Conservation (phyloP, 2,797 vertebrate species). For the Cyclura pinguis region DNA sequence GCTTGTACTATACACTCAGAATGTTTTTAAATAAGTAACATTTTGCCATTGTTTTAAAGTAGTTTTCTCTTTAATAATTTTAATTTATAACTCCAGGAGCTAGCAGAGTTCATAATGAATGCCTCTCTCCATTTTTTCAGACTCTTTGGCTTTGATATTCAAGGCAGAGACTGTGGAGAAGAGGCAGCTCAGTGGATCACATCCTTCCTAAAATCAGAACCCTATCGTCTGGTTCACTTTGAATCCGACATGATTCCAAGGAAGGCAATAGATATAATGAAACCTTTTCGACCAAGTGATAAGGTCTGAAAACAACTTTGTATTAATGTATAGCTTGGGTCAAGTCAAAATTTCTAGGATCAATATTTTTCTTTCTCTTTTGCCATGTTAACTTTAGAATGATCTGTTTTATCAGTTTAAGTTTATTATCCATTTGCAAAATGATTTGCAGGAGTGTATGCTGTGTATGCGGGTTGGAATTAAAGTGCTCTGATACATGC, state of each 20-base stretch:
- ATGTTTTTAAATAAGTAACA: background rate
- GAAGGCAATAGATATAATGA: slow-evolving; percentile 61
- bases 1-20: background rate
- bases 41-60: background rate
- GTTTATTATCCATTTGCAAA: background rate
- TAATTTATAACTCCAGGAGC: background rate
- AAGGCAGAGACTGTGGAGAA: slow-evolving; percentile 93
- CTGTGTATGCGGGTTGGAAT: background rate
- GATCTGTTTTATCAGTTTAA: background rate
- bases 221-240: slow-evolving; percentile 89
- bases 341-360: background rate
- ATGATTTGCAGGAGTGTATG: background rate
- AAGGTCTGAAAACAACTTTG: slow-evolving; percentile 78
- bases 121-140: slow-evolving; percentile 72
- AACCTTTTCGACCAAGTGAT: slow-evolving; percentile 73
- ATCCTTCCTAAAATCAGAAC: slow-evolving; percentile 81
- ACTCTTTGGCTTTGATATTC: slow-evolving; percentile 86
- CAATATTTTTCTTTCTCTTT: background rate
- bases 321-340: background rate
- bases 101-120: background rate
- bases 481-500: background rate
- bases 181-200: slow-evolving; percentile 89
- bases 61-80: background rate
- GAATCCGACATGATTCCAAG: slow-evolving; percentile 86
- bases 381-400: background rate